Percentiles rank a stretch among this genome's conserved stretches.
phyloP scores from a whole-genome alignment of 2,797 vertebrate species.

The Karalla daura region DNA sequence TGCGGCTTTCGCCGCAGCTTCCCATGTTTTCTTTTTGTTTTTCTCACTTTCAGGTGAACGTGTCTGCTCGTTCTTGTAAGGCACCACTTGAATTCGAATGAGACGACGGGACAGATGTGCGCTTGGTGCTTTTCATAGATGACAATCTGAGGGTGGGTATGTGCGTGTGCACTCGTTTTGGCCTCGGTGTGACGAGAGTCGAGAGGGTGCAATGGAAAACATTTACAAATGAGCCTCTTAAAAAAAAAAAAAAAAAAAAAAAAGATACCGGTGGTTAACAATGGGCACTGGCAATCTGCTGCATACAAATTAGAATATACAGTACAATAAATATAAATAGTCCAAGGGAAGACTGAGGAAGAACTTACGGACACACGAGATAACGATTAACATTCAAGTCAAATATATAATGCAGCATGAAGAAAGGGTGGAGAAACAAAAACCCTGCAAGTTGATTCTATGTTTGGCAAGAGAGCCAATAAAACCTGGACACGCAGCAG shows the following conservation, averaged over 20 bases:
- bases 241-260: conserved; percentile 26
- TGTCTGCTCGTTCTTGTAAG: conserved; percentile 61
- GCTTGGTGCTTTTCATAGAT: conserved; percentile 24
- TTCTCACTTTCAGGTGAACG: conserved; percentile 17
- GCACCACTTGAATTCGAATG: conserved; percentile 67
- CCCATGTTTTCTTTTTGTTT: conserved; percentile 5
- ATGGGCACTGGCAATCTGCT: conserved; percentile 57
- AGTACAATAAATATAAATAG: conserved; percentile 88
- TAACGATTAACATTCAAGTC: conserved; percentile 80
- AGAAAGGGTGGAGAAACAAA: conserved; percentile 50
- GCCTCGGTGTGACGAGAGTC: conserved; percentile 22
- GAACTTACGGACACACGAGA: conserved; percentile 70
- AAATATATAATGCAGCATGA: conserved; percentile 74
- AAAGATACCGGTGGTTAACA: conserved; percentile 37
- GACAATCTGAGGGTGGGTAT: neutral
- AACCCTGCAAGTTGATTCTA: conserved; percentile 58
- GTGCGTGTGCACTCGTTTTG: conserved; percentile 32
- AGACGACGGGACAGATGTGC: conserved; percentile 19
- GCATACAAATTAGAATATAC: conserved; percentile 66
- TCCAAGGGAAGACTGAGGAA: conserved; percentile 81
- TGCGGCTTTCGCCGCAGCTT: neutral
- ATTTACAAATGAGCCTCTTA: conserved; percentile 41
- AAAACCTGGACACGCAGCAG: conserved; percentile 55
- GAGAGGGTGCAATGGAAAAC: conserved; percentile 26
- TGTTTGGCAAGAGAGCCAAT: conserved; percentile 71